Evolutionary conservation across 2,888 invertebrate species (phyloP).

Genomic region (Seira sanloemensis): DNA sequence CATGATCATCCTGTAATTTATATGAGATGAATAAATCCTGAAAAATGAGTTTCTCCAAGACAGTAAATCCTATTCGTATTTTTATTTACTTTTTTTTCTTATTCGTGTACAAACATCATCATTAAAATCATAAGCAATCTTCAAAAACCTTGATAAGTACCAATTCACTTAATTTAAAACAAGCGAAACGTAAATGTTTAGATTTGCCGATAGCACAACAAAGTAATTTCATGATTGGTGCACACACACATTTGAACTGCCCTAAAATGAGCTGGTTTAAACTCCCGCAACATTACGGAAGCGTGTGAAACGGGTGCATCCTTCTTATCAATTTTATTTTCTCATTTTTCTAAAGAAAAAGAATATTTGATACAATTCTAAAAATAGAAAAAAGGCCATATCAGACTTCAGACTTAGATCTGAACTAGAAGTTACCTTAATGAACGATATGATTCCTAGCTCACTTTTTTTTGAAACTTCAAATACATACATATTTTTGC

Average conservation of each 20-base stretch:
- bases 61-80: background rate
- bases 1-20: no score
- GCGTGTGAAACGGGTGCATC: background rate
- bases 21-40: no score
- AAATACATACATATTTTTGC: background rate
- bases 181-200: background rate
- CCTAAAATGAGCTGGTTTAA: background rate
- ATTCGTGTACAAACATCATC: background rate
- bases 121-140: no score
- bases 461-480: constrained; percentile 30
- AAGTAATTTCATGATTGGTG: background rate
- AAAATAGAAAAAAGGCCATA: constrained; percentile 51
- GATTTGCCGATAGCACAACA: background rate
- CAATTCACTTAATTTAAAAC: background rate
- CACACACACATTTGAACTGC: no score
- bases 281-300: background rate
- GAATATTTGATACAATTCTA: no score
- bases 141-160: background rate
- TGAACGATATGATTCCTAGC: constrained; percentile 59
- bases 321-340: no score
- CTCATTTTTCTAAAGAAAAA: no score
- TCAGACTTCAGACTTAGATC: constrained; percentile 52
- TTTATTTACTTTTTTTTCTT: background rate
- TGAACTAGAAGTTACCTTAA: constrained; percentile 50
- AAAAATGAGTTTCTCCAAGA: background rate